A percentile compares a stretch with the other conserved stretches of the same genome.
phyloP scores from a whole-genome alignment of 2,888 invertebrate species.

The Apoda limacodes region DNA sequence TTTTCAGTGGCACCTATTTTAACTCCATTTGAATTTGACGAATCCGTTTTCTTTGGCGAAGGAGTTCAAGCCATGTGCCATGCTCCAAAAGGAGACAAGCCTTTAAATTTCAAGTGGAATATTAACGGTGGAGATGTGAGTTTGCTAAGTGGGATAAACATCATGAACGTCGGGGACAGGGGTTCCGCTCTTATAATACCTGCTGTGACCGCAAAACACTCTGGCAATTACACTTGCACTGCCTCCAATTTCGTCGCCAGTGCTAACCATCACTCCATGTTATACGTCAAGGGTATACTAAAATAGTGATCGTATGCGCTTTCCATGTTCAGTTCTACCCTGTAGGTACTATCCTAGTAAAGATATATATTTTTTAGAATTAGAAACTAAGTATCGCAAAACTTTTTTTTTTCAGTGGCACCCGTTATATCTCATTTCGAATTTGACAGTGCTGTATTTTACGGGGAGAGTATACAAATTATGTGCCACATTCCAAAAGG shows the following conservation, averaged over 20 bases:
- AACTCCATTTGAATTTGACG: conserved; percentile 71
- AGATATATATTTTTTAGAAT: conserved; percentile 1
- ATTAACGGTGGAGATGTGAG: conserved; percentile 74
- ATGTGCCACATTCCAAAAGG: conserved; percentile 74
- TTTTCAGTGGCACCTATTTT: conserved; percentile 72
- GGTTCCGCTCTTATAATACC: conserved; percentile 78
- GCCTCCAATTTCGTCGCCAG: conserved; percentile 74
- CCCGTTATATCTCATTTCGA: conserved; percentile 72
- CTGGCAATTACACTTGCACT: conserved; percentile 77
- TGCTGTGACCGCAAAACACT: conserved; percentile 75
- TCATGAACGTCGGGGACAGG: conserved; percentile 73
- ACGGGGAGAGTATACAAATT: conserved; percentile 69
- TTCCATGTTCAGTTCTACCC: conserved; percentile 35
- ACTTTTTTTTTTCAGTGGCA: conserved; percentile 66
- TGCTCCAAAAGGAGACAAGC: conserved; percentile 76
- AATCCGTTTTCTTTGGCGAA: conserved; percentile 68
- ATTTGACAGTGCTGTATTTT: conserved; percentile 65
- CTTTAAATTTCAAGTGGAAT: conserved; percentile 80
- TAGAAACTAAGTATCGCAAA: background rate
- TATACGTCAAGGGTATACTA: conserved; percentile 73
- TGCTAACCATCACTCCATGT: conserved; percentile 68
- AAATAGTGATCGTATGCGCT: conserved; percentile 40
- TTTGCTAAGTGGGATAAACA: conserved; percentile 70
- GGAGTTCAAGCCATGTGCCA: conserved; percentile 71
- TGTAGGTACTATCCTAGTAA: conserved; percentile 6